Base-by-base conservation (phyloP, 2,888 invertebrate genomes). In the Pristionchus arcanus region DNA sequence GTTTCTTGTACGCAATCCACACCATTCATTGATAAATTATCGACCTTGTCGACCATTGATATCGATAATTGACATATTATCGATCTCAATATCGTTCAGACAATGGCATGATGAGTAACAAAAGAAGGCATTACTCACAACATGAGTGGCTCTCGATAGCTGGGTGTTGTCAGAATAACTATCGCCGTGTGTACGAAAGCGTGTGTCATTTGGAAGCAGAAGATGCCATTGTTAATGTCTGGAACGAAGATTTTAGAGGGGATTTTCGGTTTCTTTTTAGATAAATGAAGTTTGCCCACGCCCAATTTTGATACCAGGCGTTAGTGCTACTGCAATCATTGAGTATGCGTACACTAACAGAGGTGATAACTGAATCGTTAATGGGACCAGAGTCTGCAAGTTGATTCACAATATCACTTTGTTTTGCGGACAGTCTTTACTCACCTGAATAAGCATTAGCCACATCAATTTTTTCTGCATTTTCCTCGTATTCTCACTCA, bases 191-290 rank as follows among this genome's bases (percentile, higher is more conserved):
- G 71, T 31, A 71, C 71, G 31, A 34, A 34, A 34, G 71, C 71
- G 21, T 71, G 71, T 31, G 71, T 71, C 71, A 71, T 71, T 71
- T 71, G 71, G 34, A 71, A 77, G 42, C 77, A 77, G 42, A 77
- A 77, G 13, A 77, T 37, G 37, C 11, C 42, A 25, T 77, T 77
- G 42, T 77, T 77, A 7, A 77, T 77, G 31, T 77, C 77, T 77
- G 77, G 13, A 25, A 77, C 42, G 42, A 3, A 5, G 4, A 42
- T 42, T 42, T 42, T 42, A 42, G 42, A 5, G 3, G 42, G 3
- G 1, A n/a, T 13, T 68, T 25, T 28, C 28, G n/a, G 28, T 68
- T 68, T 68, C n/a, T 68, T 68, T n/a, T n/a, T 25, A 68, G n/a
- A 68, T 68, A 2, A 2, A 16, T 59, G 4, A 9, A 3, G 5